Conservation (phyloP, 2,113 vertebrate genomes). For the Nyctereutes procyonoides region DNA sequence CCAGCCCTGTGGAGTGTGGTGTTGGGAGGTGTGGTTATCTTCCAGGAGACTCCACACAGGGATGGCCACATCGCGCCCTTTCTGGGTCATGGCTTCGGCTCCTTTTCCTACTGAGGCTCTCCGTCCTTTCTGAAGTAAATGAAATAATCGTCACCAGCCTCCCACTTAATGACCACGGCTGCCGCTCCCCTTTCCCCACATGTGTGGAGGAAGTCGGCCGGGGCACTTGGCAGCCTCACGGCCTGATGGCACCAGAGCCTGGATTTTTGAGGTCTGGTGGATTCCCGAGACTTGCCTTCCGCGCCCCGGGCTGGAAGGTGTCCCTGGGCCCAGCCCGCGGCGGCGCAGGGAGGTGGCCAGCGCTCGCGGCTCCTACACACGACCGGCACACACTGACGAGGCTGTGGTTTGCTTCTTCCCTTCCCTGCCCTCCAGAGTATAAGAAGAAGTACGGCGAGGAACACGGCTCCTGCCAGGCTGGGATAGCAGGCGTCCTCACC, state of each 20-base stretch:
- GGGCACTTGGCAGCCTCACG: conserved; percentile 30
- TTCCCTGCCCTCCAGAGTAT: conserved; percentile 90
- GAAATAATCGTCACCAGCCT: background rate
- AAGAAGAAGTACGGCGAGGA: conserved; percentile 99
- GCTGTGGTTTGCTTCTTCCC: conserved; percentile 80
- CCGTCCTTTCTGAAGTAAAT: background rate
- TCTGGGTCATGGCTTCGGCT: conserved; percentile 26
- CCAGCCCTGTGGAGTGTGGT: background rate
- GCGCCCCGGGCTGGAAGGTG: background rate
- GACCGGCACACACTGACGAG: conserved; percentile 78
- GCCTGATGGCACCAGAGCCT: background rate
- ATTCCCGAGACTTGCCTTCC: conserved; percentile 43
- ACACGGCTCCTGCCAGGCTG: conserved; percentile 98
- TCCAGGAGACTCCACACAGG: background rate
- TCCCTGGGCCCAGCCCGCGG: background rate
- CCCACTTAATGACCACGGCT: background rate
- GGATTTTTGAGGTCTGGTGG: conserved; percentile 62
- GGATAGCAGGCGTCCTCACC: conserved; percentile 95
- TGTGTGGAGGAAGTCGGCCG: background rate
- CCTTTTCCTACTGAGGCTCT: background rate
- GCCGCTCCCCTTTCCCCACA: background rate
- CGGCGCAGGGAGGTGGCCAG: background rate
- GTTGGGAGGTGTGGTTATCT: background rate
- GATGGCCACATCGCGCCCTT: background rate
- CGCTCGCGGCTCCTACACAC: background rate